Percentiles rank a stretch among this genome's conserved stretches.
These are phyloP conservation scores for Sphenopsis melanotis DNA, from an alignment of 2,797 vertebrate species.

Conservation along the genomic window DNA sequence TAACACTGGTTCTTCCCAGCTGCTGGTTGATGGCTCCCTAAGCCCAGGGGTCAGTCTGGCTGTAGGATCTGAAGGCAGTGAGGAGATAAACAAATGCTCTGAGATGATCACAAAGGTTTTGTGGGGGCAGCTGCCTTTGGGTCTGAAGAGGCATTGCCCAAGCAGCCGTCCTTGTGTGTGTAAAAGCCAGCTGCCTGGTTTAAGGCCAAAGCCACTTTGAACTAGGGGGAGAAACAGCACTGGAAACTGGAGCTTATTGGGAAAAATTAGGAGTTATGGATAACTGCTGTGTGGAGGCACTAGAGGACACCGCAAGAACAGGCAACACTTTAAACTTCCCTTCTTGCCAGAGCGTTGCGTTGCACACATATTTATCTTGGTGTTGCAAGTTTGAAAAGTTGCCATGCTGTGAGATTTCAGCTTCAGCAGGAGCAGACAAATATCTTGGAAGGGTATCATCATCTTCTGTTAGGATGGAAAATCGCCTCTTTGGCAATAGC, in stretches of 20 bases:
- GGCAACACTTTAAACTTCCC: not conserved
- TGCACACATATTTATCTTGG: not conserved
- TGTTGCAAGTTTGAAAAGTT: conserved; percentile 18
- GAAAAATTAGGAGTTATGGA: not conserved
- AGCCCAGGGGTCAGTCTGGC: not conserved
- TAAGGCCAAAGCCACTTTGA: not conserved
- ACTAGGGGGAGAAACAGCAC: not conserved
- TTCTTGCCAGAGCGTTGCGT: not conserved
- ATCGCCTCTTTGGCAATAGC: conserved; percentile 1
- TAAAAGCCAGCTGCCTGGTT: not conserved
- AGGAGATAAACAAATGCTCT: not conserved
- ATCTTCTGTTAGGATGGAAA: conserved; percentile 4
- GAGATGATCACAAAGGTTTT: not conserved
- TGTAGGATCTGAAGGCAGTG: not conserved
- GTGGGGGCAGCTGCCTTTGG: not conserved
- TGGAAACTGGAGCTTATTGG: not conserved
- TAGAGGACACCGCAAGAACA: conserved; percentile 43
- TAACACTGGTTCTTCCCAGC: not conserved
- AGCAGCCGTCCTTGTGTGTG: not conserved
- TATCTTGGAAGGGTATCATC: not conserved
- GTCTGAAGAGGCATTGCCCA: not conserved
- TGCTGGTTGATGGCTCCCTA: not conserved
- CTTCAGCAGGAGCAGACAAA: not conserved
- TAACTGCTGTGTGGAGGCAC: conserved; percentile 16
- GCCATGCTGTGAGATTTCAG: not conserved